Evolutionary conservation across 2,888 invertebrate species (phyloP), one percentile per base, ranked within the genome.

Genomic region (Bellardia pandia): DNA sequence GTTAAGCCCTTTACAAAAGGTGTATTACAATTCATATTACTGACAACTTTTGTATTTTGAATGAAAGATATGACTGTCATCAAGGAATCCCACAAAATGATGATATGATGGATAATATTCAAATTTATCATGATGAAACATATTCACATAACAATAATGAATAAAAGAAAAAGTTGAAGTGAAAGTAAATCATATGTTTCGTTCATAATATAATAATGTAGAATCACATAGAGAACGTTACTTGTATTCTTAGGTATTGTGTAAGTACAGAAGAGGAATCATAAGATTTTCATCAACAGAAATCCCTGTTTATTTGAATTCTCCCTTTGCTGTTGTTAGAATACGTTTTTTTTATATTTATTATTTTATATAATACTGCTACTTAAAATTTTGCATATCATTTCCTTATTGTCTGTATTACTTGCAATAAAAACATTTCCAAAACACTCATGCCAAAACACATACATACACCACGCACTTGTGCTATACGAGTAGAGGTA

Each of bases 351-450:
- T 37, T 11, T 56, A 1, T 30, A 7, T 51, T 48, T 37, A 37
- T 53, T 64, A 72, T 64, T 60, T 53, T 62, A 42, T 69, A 30
- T 30, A 45, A 45, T 69, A 33, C 23, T 64, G 42, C 37, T 72
- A 62, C 53, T 80, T 80, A 9, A 72, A 64, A 48, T 53, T 56
- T 48, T 79, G 79, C 71, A 79, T 71, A 79, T 79, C 79, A 79
- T 80, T 64, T 80, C 79, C 79, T 72, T 72, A 72, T 72, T 80
- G 51, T 62, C 11, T 78, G 37, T 48, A 64, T 51, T 58, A 51
- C 51, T 51, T 51, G 33, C 13, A 33, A 33, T 51, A 48, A 13
- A 51, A 13, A 4, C 51, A 40, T 14, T 37, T 64, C 8, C 8
- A 64, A 51, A 51, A 37, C 45, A 40, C 72, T 37, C 71, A 58